phyloP scores from a whole-genome alignment of 2,888 invertebrate genomes.

The Epinotia nisella region DNA sequence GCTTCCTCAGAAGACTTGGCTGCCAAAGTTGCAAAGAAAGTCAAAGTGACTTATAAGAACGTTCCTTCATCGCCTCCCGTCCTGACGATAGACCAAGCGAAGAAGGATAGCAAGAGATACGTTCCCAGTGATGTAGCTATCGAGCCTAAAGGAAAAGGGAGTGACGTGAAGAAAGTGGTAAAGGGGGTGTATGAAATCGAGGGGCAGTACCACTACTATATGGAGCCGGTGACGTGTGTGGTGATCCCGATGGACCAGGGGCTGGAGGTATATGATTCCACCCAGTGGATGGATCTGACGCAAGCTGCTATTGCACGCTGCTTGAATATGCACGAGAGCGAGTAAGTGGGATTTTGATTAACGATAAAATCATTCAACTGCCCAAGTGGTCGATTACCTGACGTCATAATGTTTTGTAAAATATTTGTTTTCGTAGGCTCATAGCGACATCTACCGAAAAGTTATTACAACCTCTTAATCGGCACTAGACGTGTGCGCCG shows the following conservation, averaged over 20 bases:
- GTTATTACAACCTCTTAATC: too few species aligned
- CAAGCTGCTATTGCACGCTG: slow-evolving; percentile 85
- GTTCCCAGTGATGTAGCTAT: slow-evolving; percentile 56
- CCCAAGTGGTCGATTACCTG: too few species aligned
- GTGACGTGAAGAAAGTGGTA: slow-evolving; percentile 70
- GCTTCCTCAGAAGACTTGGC: slow-evolving; percentile 85
- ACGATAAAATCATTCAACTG: too few species aligned
- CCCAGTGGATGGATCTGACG: slow-evolving; percentile 87
- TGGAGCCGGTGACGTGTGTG: slow-evolving; percentile 88
- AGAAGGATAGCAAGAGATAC: slow-evolving; percentile 73
- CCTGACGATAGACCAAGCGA: slow-evolving; percentile 69
- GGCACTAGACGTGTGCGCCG: too few species aligned
- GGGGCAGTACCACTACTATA: slow-evolving; percentile 89
- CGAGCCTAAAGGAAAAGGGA: slow-evolving; percentile 64
- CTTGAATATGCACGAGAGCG: slow-evolving; percentile 83
- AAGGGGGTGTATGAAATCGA: slow-evolving; percentile 86
- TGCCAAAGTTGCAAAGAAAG: slow-evolving; percentile 81
- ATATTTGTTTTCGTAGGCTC: too few species aligned
- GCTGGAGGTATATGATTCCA: slow-evolving; percentile 86
- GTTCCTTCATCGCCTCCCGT: slow-evolving; percentile 62
- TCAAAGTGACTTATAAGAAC: slow-evolving; percentile 84
- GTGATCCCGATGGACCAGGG: slow-evolving; percentile 88
- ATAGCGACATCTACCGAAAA: too few species aligned
- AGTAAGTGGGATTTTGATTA: slow-evolving; percentile 67
- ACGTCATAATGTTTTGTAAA: too few species aligned